These are phyloP conservation scores for Crypturellus tataupa DNA, from an alignment of 2,797 vertebrate genomes.

Conservation along the genomic window DNA sequence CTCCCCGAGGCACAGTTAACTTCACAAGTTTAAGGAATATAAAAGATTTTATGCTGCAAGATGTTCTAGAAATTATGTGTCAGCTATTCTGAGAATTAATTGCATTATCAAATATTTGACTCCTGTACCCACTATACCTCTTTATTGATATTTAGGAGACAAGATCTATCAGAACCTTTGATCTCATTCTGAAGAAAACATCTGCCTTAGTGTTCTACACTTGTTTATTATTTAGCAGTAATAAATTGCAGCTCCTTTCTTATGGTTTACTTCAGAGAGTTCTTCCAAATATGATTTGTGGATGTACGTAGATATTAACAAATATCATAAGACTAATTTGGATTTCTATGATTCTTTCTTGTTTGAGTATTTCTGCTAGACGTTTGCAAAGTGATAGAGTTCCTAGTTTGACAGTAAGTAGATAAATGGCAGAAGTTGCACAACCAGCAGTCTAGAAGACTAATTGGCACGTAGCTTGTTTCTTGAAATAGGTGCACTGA, in stretches of 20 bases:
- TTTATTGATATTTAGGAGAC: neutral
- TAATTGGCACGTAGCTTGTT: neutral
- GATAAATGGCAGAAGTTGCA: neutral
- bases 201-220: neutral
- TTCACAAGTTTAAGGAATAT: slow-evolving; percentile 4
- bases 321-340: neutral
- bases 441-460: neutral
- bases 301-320: neutral
- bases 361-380: neutral
- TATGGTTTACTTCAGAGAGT: neutral
- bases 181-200: neutral
- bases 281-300: neutral
- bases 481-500: neutral
- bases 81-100: slow-evolving; percentile 44
- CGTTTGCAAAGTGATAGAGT: neutral
- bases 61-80: slow-evolving; percentile 24
- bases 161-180: neutral
- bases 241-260: neutral
- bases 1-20: slow-evolving; percentile 32
- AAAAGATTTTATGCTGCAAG: slow-evolving; percentile 21
- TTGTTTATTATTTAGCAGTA: neutral
- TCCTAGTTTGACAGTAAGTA: neutral
- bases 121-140: neutral
- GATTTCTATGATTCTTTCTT: neutral
- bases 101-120: slow-evolving; percentile 12